Base-by-base conservation (phyloP, 2,888 invertebrate genomes). In the Myopa testacea region DNA sequence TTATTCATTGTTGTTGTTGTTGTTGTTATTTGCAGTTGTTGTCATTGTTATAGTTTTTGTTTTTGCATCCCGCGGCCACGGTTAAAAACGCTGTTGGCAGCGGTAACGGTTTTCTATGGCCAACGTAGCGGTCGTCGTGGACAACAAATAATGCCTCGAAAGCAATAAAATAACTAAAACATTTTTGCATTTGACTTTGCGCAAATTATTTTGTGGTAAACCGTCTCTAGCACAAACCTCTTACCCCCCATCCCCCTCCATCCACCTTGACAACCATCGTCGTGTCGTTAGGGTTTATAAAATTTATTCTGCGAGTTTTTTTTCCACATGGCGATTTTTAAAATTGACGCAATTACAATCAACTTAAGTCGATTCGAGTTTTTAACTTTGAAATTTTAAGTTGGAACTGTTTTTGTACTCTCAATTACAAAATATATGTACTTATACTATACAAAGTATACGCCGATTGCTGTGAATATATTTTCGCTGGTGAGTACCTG, bases 1-100 rank as follows among this genome's bases (percentile, higher is more conserved):
- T 45, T n/a, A n/a, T n/a, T n/a, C n/a, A n/a, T n/a, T 3, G 45
- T 6, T 10, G 45, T 45, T 26, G 26, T 10, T 45, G 16, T 55
- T 55, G 16, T 67, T 40, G 37, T n/a, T 40, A 2, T 40, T 34
- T 65, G 37, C 37, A 37, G 5, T 37, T 10, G 34, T 67, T 40
- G 16, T 40, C 40, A 14, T n/a, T 37, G 37, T n/a, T 67, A 12
- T 38, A 5, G 4, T 40, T 67, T 16, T 40, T 38, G 38, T 67
- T 40, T 37, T 16, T 70, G n/a, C 52, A 34, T 55, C 70, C 70
- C 37, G 70, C 70, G 70, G 70, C 55, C 70, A 70, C 34, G 70
- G 52, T 37, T 58, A 58, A 70, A 45, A 70, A 55, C 58, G 37
- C 34, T n/a, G 50, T 50, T 50, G 50, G 50, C 50, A 50, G 3